These are phyloP conservation scores for Nesidiocoris tenuis DNA, from an alignment of 2,888 invertebrate species.

Conservation along the genomic window DNA sequence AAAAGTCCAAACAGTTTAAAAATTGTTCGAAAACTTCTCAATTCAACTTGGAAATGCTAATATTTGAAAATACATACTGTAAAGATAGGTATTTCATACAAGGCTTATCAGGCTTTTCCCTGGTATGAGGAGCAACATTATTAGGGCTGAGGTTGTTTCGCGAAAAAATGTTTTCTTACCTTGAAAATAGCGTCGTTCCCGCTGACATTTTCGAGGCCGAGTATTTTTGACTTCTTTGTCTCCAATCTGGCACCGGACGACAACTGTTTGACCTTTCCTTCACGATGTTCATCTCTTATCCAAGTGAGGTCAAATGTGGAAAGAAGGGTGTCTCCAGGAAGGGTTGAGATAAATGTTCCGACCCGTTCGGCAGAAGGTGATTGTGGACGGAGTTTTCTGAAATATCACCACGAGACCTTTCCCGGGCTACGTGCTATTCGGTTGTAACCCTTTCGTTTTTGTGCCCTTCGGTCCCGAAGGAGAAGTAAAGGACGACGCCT, in stretches of 20 bases:
- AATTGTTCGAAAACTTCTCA: too few species aligned
- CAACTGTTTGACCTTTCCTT: neutral
- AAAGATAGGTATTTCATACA: too few species aligned
- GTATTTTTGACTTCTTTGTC: neutral
- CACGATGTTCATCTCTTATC: neutral
- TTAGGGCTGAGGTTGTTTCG: too few species aligned
- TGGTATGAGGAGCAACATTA: too few species aligned
- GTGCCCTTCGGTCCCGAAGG: neutral
- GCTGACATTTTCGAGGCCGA: too few species aligned
- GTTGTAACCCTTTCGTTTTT: slow-evolving; percentile 29
- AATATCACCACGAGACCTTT: slow-evolving; percentile 39
- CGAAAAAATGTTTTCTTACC: too few species aligned
- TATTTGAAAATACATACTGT: too few species aligned
- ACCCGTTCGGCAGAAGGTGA: neutral
- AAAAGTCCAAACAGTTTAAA: too few species aligned
- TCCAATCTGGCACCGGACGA: neutral
- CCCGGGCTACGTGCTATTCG: neutral
- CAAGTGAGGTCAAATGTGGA: neutral
- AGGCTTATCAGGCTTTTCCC: too few species aligned
- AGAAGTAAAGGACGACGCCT: neutral
- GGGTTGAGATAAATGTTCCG: neutral
- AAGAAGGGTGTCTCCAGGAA: neutral
- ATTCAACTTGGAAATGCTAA: too few species aligned
- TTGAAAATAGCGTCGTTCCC: too few species aligned
- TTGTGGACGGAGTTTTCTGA: slow-evolving; percentile 7